These are phyloP conservation scores for Laterallus jamaicensis DNA, from an alignment of 2,113 vertebrate genomes.

Conservation along the genomic window DNA sequence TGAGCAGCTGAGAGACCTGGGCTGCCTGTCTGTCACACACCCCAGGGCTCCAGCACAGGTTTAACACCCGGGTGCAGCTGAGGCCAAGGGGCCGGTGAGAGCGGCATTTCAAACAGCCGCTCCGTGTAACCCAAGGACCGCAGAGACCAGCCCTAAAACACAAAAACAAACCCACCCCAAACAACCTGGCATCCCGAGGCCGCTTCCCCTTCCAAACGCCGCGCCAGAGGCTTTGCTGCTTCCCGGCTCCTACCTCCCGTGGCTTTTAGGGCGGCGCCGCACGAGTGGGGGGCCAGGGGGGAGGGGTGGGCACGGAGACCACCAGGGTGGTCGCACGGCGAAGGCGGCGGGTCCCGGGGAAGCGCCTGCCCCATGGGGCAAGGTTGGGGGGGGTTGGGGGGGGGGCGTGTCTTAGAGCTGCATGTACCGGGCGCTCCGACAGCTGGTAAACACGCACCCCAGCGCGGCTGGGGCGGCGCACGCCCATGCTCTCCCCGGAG, in stretches of 20 bases:
- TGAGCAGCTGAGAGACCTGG: fast-evolving
- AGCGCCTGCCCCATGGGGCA: no score
- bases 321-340: no score
- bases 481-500: no score
- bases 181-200: not conserved
- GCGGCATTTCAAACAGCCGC: not conserved
- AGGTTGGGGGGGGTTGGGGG: no score
- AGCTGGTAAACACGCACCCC: no score
- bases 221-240: not conserved
- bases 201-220: not conserved
- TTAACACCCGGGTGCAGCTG: fast-evolving
- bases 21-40: not conserved
- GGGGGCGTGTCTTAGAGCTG: no score
- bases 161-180: not conserved
- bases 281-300: not conserved
- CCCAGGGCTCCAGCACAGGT: fast-evolving
- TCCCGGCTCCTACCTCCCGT: not conserved
- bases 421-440: no score
- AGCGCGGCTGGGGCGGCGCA: no score
- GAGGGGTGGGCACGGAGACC: no score
- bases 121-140: not conserved
- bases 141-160: not conserved
- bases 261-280: not conserved
- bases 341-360: no score
- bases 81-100: not conserved